These are phyloP conservation scores for Oophaga sylvatica DNA, from an alignment of 2,797 vertebrate species.

Conservation along the genomic window DNA sequence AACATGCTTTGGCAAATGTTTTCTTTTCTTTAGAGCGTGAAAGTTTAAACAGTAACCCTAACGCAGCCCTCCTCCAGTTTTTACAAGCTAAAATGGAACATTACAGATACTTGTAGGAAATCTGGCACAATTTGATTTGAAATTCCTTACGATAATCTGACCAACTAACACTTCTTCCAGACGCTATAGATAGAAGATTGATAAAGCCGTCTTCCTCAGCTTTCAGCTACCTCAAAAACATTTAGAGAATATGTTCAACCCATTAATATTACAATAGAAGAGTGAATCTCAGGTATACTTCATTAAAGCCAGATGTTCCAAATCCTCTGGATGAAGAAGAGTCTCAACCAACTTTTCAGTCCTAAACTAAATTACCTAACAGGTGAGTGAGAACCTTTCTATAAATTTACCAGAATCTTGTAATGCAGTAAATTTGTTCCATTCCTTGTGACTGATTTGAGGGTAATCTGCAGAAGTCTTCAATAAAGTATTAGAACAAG, in stretches of 20 bases:
- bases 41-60: background rate
- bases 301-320: background rate
- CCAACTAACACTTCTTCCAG: background rate
- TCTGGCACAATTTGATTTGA: background rate
- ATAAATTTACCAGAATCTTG: background rate
- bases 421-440: too few relatives aligned
- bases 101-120: background rate
- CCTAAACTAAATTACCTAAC: background rate
- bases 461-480: background rate
- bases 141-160: background rate
- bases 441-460: too few relatives aligned
- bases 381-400: background rate
- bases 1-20: conserved; percentile 21
- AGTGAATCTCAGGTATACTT: too few relatives aligned
- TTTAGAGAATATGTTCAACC: background rate
- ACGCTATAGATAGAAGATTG: background rate
- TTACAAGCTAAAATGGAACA: background rate
- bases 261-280: background rate
- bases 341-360: background rate
- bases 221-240: background rate
- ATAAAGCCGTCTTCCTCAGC: background rate
- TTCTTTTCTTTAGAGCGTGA: conserved; percentile 1
- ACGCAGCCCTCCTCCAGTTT: background rate
- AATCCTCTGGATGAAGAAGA: background rate
- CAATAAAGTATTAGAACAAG: background rate